phyloP scores from a whole-genome alignment of 2,113 vertebrate genomes.

The Oceanodroma tethys region DNA sequence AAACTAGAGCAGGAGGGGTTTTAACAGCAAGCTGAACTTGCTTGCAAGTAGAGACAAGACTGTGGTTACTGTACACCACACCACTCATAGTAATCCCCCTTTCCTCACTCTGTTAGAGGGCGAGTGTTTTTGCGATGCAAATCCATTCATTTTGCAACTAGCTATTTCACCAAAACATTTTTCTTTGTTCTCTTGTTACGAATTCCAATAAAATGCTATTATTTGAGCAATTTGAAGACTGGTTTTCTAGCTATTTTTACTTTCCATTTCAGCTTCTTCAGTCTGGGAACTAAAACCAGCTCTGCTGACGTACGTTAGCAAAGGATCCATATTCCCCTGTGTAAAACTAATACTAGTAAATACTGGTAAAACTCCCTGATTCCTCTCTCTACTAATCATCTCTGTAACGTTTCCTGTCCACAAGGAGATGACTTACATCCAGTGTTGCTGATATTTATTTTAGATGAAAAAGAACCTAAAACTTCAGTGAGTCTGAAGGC shows the following conservation, averaged over 20 bases:
- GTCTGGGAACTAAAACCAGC: neutral
- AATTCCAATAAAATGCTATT: neutral
- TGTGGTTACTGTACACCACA: neutral
- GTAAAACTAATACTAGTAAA: neutral
- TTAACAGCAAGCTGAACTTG: neutral
- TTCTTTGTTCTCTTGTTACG: neutral
- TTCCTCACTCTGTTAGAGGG: neutral
- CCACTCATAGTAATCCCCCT: neutral
- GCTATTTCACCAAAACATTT: neutral
- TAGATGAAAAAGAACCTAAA: neutral
- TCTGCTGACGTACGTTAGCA: neutral
- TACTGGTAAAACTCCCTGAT: neutral
- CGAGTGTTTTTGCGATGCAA: neutral
- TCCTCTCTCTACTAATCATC: neutral
- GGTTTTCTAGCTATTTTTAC: neutral
- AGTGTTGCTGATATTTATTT: neutral
- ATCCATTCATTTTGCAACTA: neutral
- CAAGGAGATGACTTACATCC: neutral
- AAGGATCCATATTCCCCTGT: neutral
- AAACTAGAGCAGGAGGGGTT: neutral
- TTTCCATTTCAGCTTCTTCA: neutral
- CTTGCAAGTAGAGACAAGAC: neutral
- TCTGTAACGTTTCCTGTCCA: neutral
- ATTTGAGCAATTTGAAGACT: neutral
- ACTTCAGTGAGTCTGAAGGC: neutral